phyloP scores from a whole-genome alignment of 2,113 vertebrate species.

The Mesembrinibis cayennensis region DNA sequence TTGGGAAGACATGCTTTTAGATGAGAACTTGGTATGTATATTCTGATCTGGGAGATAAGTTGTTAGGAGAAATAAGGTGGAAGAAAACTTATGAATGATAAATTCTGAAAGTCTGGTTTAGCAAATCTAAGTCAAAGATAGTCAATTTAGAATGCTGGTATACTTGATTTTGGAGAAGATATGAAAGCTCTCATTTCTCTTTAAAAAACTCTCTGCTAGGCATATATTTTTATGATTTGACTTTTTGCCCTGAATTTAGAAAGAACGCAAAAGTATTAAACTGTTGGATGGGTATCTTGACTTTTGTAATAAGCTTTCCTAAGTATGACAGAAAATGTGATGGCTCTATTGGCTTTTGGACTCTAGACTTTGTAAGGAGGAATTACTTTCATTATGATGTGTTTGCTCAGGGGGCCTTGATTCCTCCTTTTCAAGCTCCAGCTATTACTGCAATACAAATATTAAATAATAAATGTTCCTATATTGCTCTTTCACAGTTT shows the following conservation, averaged over 20 bases:
- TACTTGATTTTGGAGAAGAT: background rate
- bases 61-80: background rate
- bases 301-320: background rate
- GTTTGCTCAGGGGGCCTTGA: background rate
- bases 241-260: background rate
- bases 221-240: background rate
- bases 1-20: background rate
- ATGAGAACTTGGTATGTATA: background rate
- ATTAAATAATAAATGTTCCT: background rate
- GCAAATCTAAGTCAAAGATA: background rate
- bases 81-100: background rate
- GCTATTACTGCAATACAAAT: background rate
- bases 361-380: background rate
- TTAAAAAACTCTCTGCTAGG: background rate
- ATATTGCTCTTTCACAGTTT: background rate
- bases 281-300: background rate
- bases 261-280: background rate
- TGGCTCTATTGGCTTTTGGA: background rate
- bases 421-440: background rate
- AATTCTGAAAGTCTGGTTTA: background rate
- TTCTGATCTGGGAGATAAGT: background rate
- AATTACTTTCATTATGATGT: background rate
- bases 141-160: background rate
- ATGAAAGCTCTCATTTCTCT: background rate
- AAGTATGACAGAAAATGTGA: background rate